A percentile compares a stretch with the other conserved stretches of the same genome.
Evolutionary conservation across 2,113 vertebrate genomes (phyloP).

Genomic region (Clarias magur): DNA sequence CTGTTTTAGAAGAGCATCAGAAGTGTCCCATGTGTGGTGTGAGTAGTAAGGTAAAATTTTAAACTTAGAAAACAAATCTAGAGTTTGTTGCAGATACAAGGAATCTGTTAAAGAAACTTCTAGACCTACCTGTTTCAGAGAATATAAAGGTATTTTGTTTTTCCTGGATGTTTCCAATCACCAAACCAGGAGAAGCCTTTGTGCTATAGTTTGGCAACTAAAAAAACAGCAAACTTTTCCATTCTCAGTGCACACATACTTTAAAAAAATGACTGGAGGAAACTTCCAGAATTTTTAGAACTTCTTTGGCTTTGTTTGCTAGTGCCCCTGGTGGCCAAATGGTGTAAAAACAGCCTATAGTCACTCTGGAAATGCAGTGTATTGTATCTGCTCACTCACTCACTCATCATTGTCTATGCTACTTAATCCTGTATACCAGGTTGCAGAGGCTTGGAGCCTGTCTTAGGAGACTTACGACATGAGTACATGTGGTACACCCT

Average conservation of each 20-base stretch:
- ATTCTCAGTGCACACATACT: neutral
- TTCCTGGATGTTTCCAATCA: neutral
- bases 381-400: neutral
- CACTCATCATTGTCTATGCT: too few species aligned
- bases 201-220: neutral
- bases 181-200: neutral
- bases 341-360: neutral
- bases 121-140: neutral
- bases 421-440: too few species aligned
- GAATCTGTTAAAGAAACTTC: neutral
- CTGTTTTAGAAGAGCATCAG: neutral
- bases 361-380: neutral
- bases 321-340: neutral
- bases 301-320: neutral
- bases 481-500: too few species aligned
- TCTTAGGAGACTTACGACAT: too few species aligned
- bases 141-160: neutral
- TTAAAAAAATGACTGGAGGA: neutral
- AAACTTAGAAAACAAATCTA: neutral
- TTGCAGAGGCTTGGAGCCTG: too few species aligned
- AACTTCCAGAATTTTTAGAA: neutral
- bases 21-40: neutral
- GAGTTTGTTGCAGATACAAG: neutral
- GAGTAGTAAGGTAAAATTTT: neutral
- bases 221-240: neutral